Evolutionary conservation across 2,797 vertebrate species (phyloP).

Genomic region (Cryptoprocta ferox): DNA sequence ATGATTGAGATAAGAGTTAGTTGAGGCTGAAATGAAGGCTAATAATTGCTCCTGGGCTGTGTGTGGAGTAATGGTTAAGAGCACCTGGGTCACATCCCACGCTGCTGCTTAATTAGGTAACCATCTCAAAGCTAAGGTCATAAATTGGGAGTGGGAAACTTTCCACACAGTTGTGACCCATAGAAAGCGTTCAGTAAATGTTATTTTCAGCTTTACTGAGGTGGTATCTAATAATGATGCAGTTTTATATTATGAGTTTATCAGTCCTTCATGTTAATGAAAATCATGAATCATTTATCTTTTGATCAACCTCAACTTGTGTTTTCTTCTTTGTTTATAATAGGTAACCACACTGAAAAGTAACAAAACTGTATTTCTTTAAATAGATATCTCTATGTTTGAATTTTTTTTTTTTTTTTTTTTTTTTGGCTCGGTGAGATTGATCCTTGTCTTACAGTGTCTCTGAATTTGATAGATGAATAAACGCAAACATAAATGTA

Average conservation of each 20-base stretch:
- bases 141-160: background rate
- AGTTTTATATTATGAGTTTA: slow-evolving; percentile 13
- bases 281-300: slow-evolving; percentile 5
- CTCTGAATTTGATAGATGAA: slow-evolving; percentile 38
- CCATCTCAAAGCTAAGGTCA: background rate
- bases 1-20: background rate
- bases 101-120: background rate
- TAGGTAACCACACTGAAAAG: background rate
- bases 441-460: background rate
- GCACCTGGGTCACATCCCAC: background rate
- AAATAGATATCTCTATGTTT: slow-evolving; percentile 25
- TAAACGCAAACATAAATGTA: slow-evolving; percentile 32
- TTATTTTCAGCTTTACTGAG: background rate
- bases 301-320: slow-evolving; percentile 7
- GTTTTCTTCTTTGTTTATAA: slow-evolving; percentile 48
- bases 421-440: background rate
- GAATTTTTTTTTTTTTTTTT: background rate
- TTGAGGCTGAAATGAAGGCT: background rate
- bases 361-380: slow-evolving; percentile 38
- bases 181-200: background rate
- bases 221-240: background rate
- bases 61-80: background rate
- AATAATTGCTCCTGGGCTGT: background rate
- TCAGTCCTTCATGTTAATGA: slow-evolving; percentile 46
- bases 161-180: background rate